Base-by-base conservation (phyloP, 2,888 invertebrate genomes). In the Trichopoda pennipes region DNA sequence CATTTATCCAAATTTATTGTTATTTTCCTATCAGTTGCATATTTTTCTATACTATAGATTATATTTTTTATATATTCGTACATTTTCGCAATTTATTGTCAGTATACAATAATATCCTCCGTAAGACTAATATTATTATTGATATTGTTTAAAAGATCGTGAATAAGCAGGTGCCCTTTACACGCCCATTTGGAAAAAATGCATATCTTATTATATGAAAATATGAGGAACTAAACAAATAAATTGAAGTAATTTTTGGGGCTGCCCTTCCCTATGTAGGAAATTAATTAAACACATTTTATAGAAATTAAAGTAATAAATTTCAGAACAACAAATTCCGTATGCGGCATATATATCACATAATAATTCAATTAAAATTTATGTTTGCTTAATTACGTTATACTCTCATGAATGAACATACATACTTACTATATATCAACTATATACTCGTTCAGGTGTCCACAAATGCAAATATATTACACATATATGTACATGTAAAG, bases 281-380 rank as follows among this genome's bases (percentile, higher is more conserved):
- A 28, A 66, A 17, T 58, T 47, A 12, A 58, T 49, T 58, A n/a
- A 70, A 23, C 70, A 60, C 23, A 60, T 60, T 58, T 69, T 49
- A 60, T 49, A 49, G 12, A 58, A 70, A 38, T 35, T 21, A 49
- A 70, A 49, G 58, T 38, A 70, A 70, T 77, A 83, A 83, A 83
- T 80, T 76, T 58, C 58, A 72, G 44, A 70, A 70, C 63, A 80
- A 72, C 64, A 74, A 73, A 80, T 78, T 77, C 70, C 66, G 32
- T 80, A 68, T 81, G 81, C 51, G 74, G 80, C 78, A 74, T 81
- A 83, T 77, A 81, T 79, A 56, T 81, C 82, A 56, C 82, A 83
- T 79, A 83, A 85, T 85, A 84, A 84, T 83, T 85, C 81, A 84
- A 84, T 85, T 83, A 81, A 80, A 85, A 84, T 81, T 84, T 81